Conservation (phyloP, 2,888 invertebrate species). For the Reticulitermes lucifugus region DNA sequence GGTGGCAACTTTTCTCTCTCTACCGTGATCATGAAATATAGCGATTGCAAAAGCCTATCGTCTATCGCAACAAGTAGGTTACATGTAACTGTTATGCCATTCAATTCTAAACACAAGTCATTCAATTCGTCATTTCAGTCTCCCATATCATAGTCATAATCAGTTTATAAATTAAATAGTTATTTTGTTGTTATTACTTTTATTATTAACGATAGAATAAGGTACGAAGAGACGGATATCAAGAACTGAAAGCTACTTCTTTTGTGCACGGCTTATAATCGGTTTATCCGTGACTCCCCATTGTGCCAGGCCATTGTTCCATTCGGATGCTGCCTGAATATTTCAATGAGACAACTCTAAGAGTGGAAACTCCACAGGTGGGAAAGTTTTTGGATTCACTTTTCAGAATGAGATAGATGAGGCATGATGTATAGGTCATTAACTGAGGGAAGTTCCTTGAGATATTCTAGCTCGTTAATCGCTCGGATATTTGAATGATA, state of each 20-base stretch:
- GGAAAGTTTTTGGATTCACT: constrained; percentile 6
- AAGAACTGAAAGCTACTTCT: background rate
- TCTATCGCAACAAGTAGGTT: too few species aligned
- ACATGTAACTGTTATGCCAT: too few species aligned
- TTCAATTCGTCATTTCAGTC: too few species aligned
- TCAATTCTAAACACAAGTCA: too few species aligned
- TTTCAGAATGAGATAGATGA: background rate
- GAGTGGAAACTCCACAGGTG: background rate
- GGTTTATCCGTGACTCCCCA: constrained; percentile 23
- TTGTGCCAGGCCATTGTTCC: constrained; percentile 16
- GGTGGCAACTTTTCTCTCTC: too few species aligned
- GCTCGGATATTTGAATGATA: background rate
- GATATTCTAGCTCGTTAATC: constrained; percentile 1
- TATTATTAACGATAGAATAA: constrained; percentile 8
- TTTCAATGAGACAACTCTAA: background rate
- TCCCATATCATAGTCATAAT: too few species aligned
- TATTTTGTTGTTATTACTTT: background rate
- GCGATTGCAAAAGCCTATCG: too few species aligned
- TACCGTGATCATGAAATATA: too few species aligned
- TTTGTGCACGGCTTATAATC: constrained; percentile 9
- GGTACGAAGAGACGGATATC: background rate
- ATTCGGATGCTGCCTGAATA: background rate
- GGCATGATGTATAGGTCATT: background rate
- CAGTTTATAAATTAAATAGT: background rate
- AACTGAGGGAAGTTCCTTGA: background rate